Base-by-base conservation (phyloP, 1,140 invertebrate species). In the Diorhabda sublineata region DNA sequence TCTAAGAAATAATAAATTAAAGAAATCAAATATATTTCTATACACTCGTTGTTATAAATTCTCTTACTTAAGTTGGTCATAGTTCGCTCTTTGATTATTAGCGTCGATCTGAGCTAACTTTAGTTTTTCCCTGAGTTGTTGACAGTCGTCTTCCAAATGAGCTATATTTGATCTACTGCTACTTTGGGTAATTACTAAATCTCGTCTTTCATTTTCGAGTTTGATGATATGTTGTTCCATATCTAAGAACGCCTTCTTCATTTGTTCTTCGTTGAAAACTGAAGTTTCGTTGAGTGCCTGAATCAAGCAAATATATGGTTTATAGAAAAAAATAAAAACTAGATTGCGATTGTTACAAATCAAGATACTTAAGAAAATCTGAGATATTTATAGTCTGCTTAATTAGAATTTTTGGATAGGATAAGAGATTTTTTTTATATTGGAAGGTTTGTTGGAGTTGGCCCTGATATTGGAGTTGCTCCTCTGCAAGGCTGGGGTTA, bases 151-250 rank as follows among this genome's bases (percentile, higher is more conserved):
- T 69, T 81, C 79, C 8, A 80, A 67, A 8, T 73, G 74, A 11
- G 75, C 73, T 47, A 81, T 76, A 57, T 75, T 74, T 2, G 76
- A 75, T 52, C 79, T 69, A 9, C 75, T 72, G 6, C 75, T 73
- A n/a, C 74, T 71, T 68, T 79, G 76, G 57, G 64, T 66, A 43
- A 75, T 75, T 4, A 78, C 72, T 41, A 80, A 66, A 45, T 81
- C 77, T 8, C 76, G 61, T 41, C 77, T 70, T 67, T 81, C 80
- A 45, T 71, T 69, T 74, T 81, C 80, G 5, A 80, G 58, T 66
- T 75, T 74, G 58, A 74, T 72, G 5, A 79, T 70, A 67, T 77
- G 73, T 45, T 77, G 72, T 71, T 81, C 78, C 52, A 73, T 67
- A n/a, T 81, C 76, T 42, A 71, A 60, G 42, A 75, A 69, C 8